These are phyloP conservation scores for Chroicocephalus ridibundus DNA, from an alignment of 2,113 vertebrate genomes.

Conservation along the genomic window DNA sequence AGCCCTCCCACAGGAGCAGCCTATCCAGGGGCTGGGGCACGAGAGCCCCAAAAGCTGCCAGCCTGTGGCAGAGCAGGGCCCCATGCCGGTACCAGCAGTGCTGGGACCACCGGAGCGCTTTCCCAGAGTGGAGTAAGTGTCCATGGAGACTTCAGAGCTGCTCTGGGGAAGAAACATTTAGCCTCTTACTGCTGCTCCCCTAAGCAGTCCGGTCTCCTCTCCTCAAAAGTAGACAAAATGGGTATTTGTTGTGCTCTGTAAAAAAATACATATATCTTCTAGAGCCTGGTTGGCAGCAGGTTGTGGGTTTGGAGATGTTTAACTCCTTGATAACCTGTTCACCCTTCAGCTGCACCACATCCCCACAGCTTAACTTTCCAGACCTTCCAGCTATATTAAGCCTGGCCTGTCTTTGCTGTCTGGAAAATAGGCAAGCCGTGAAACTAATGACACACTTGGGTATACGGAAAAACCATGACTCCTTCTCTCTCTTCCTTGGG, in stretches of 20 bases:
- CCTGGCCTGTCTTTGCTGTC: neutral
- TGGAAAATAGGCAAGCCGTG: neutral
- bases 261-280: neutral
- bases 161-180: neutral
- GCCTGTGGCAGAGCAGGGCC: neutral
- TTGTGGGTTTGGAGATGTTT: neutral
- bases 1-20: neutral
- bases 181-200: neutral
- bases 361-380: neutral
- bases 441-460: neutral
- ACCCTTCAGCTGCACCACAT: neutral
- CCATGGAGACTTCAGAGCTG: neutral
- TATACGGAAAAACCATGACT: neutral
- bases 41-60: neutral
- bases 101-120: neutral
- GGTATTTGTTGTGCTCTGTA: neutral
- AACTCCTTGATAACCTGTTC: neutral
- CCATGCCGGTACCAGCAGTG: accelerated
- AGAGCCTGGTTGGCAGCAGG: neutral
- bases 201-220: neutral
- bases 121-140: neutral
- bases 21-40: neutral
- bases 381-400: neutral
- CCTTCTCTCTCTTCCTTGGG: neutral
- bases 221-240: neutral